These are phyloP conservation scores for Mya arenaria DNA, from an alignment of 1,140 invertebrate genomes.

Conservation along the genomic window DNA sequence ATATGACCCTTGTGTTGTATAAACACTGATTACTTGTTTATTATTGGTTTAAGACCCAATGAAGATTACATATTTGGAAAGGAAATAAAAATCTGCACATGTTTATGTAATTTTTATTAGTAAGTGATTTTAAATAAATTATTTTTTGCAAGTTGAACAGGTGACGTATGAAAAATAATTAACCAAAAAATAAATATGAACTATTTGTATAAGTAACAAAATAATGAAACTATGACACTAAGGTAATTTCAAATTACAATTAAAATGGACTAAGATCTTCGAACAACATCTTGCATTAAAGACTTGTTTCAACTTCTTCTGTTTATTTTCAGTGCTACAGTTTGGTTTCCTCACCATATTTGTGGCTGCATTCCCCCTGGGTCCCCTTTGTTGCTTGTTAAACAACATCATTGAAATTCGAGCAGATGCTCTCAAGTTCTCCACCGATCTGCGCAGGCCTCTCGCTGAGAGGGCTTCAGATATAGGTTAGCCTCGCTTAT, in stretches of 20 bases:
- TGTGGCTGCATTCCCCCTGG: conserved; percentile 90
- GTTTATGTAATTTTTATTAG: too few species aligned
- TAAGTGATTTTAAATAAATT: neutral
- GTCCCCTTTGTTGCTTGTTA: conserved; percentile 90
- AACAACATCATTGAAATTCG: conserved; percentile 93
- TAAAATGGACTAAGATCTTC: neutral
- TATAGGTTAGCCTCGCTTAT: conserved; percentile 85
- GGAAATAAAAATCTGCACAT: too few species aligned
- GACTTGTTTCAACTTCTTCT: neutral
- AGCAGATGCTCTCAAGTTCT: conserved; percentile 91
- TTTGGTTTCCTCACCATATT: conserved; percentile 94
- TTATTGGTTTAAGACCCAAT: too few species aligned
- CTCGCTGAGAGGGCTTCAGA: conserved; percentile 93
- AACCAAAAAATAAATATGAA: neutral
- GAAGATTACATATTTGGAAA: too few species aligned
- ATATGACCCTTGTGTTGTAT: too few species aligned
- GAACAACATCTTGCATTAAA: neutral
- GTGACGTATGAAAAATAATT: neutral
- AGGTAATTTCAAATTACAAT: neutral
- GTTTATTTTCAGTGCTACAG: conserved; percentile 84
- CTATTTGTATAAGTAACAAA: neutral
- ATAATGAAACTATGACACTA: neutral
- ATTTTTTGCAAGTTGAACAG: neutral
- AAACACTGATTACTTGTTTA: too few species aligned
- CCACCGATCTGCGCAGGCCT: conserved; percentile 90